Percentiles rank a stretch among this genome's conserved stretches.
These are phyloP conservation scores for Lycopodina hypogea DNA, from an alignment of 37 sponge, comb jelly and placozoan species.

Conservation along the genomic window DNA sequence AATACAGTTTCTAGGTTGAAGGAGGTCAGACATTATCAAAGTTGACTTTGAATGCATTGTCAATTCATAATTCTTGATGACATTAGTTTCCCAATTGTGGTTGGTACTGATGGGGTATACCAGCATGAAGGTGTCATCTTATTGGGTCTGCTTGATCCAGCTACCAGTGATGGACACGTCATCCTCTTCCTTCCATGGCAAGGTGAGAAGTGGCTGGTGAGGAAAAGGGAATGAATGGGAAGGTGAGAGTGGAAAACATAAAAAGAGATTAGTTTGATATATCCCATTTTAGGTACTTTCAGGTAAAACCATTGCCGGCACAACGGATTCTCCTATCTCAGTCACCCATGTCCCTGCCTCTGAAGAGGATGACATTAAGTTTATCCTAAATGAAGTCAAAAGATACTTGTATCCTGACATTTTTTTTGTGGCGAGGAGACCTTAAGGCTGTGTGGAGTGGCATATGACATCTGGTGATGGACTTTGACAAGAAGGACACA, in stretches of 20 bases:
- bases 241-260: too few species aligned
- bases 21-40: too few species aligned
- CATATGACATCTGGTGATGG: conserved; percentile 89
- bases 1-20: too few species aligned
- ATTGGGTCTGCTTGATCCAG: conserved; percentile 97
- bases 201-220: conserved; percentile 27
- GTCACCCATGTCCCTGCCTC: conserved; percentile 82
- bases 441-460: conserved; percentile 98
- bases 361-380: conserved; percentile 86
- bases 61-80: too few species aligned
- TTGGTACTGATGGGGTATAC: too few species aligned
- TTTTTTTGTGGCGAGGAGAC: conserved; percentile 90
- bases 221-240: too few species aligned
- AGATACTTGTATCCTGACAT: conserved; percentile 81
- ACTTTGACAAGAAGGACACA: conserved; percentile 88
- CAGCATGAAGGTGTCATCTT: too few species aligned
- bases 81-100: too few species aligned
- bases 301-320: conserved; percentile 89
- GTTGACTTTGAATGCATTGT: too few species aligned
- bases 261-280: too few species aligned
- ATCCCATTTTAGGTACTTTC: neutral
- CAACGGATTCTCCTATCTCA: conserved; percentile 87
- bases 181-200: conserved; percentile 99
- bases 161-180: conserved; percentile 95
- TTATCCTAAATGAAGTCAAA: conserved; percentile 91